Conservation (phyloP, 2,113 vertebrate species). For the Cephalopterus ornatus region DNA sequence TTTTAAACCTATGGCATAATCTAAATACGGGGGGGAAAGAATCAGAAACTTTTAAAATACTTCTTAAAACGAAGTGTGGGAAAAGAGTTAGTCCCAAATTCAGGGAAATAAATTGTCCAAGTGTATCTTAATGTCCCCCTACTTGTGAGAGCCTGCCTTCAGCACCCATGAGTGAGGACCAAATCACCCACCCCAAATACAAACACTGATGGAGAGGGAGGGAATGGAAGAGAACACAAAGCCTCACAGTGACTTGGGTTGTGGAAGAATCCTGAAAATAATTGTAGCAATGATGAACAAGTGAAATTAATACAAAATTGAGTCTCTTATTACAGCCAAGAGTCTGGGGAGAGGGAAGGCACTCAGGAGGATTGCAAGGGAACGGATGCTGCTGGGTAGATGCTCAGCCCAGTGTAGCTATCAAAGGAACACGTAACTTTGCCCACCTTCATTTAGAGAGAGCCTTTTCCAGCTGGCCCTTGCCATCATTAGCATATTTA, state of each 20-base stretch:
- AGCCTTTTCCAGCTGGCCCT: neutral
- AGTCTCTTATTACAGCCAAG: neutral
- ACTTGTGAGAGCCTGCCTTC: neutral
- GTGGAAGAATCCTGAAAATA: neutral
- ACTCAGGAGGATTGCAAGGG: neutral
- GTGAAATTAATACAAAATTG: neutral
- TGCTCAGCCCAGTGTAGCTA: fast-evolving
- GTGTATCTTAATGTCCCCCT: neutral
- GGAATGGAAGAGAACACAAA: neutral
- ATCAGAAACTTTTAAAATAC: neutral
- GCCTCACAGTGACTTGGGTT: neutral
- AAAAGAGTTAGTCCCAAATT: neutral
- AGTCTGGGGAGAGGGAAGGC: neutral
- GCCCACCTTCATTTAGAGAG: neutral
- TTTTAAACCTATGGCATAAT: neutral
- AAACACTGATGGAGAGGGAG: neutral
- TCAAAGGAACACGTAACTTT: neutral
- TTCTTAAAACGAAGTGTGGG: neutral
- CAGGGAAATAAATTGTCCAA: neutral
- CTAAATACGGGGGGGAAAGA: neutral
- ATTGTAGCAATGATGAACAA: neutral
- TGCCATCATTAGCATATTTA: neutral
- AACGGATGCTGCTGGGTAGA: neutral
- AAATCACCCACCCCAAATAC: neutral
- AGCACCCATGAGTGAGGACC: neutral